Evolutionary conservation across 2,113 vertebrate species (phyloP), one percentile per base, ranked within the genome.

Genomic region (Isurus oxyrinchus): DNA sequence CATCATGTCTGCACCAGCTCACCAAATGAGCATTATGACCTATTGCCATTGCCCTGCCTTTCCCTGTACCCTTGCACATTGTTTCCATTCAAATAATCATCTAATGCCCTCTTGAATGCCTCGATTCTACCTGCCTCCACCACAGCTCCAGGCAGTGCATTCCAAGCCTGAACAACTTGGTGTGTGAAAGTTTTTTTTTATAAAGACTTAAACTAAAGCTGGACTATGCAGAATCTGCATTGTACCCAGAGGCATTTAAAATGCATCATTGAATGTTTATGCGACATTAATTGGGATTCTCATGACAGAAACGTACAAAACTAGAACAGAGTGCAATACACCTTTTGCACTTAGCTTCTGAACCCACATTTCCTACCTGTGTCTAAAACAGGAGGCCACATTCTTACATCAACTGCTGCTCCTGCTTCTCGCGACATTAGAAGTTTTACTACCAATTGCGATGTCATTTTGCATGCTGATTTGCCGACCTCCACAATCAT

Each of bases 401-500:
- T 98, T 97, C 99, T 98, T 96, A 99, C 97, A 87, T 99, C 99
- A 49, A 99, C 99, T 0, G 99, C 98, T 0, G 99, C 99, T 0
- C 98, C 98, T 0, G 99, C 99, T 96, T 99, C 99, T 96, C 99
- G 98, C 0, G 99, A 99, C 97, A 98, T 97, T 96, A 99, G 97
- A 97, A 99, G 98, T 97, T 99, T 99, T 97, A 98, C 99, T 97
- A 99, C 98, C 96, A 98, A 97, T 97, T 99, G 99, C 0, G 99
- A 98, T 35, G 99, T 99, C 99, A 99, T 99, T 96, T 99, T 97
- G 96, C 99, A 99, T 97, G 98, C 98, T 25, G 99, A 99, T 31
- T 98, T 98, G 97, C 99, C 99, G 97, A 99, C 99, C 99, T 99
- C 97, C 40, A 84, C 96, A 67, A 87, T 76, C 55, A 66, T n/a